Evolutionary conservation across 1,140 invertebrate genomes (phyloP), one percentile per base, ranked within the genome.

Genomic region (Pteromalus puparum): DNA sequence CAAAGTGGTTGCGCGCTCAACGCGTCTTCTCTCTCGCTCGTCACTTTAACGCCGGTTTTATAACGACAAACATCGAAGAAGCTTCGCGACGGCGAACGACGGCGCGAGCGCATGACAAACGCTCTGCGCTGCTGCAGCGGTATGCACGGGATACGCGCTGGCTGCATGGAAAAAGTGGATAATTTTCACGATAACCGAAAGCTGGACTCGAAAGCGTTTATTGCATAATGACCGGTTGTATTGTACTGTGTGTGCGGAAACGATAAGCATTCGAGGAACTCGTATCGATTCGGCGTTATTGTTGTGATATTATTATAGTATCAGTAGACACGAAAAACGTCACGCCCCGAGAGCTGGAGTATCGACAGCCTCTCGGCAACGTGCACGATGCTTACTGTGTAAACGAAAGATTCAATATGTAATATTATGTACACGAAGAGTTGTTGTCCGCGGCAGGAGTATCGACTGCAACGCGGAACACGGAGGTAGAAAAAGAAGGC

Each of bases 311-410:
- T 76, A 46, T 34, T 48, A 48, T 70, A 70, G 34, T 70, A 28
- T 30, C 26, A 70, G 26, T 70, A 26, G n/a, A 46, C 24, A 30
- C 79, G 61, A 83, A 84, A 65, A 65, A 53, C 46, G 78, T 48
- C 68, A 70, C 61, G 75, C 42, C 42, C 34, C n/a, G 85, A 88
- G 89, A 90, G 90, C 90, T 91, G 90, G 90, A 90, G 91, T 91
- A 91, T 91, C 89, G 77, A 90, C 90, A 90, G 90, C 78, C 89
- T 90, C 88, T 88, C 87, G 82, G 80, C 61, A 26, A 26, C 38
- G 74, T 13, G 46, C 15, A 9, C 1, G 53, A 72, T 24, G 53
- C 24, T 5, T n/a, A 74, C 75, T 85, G 86, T 85, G 86, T 85
- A 85, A 74, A 84, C 12, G 30, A 84, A 68, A 72, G 9, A 46